Evolutionary conservation across 2,888 invertebrate genomes (phyloP), one percentile per base, ranked within the genome.

Genomic region (Eudasyphora cyanicolor): DNA sequence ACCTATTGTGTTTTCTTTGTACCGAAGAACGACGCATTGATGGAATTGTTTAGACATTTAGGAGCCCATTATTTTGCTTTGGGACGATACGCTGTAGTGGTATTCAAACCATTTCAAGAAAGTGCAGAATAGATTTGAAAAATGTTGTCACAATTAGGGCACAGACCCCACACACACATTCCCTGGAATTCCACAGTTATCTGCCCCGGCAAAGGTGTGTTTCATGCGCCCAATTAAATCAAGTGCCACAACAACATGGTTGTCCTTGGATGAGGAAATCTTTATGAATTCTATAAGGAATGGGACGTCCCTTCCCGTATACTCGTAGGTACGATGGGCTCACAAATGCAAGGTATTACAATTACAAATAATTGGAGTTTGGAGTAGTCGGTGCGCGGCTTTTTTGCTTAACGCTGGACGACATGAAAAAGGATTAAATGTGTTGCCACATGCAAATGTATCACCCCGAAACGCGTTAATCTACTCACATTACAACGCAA

Each of bases 401-500:
- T n/a, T n/a, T 45, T 77, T 82, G 71, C 24, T 29, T 75, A 32
- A 84, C 38, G 38, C 17, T 24, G 67, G 42, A 24, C 67, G 38
- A 76, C 69, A 82, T 69, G 70, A 82, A 82, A 82, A 84, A 85
- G 86, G 86, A 85, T 86, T 85, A 85, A 87, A 85, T 82, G 81
- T 84, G 79, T 83, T 85, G 82, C 84, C 86, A 85, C 86, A 86
- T 86, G 86, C 86, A 84, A 86, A 82, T 77, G 85, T 79, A 82
- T 82, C 78, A 78, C 82, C 77, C 60, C 62, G 70, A 54, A 69
- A 73, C 75, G 83, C 85, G 87, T 85, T 87, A 87, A 87, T 87
- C 86, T 87, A 86, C 87, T 86, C 87, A 86, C 87, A 86, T 87
- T 87, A 87, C 85, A 85, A 82, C 81, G 78, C 85, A 86, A 87